Evolutionary conservation across 2,888 invertebrate species (phyloP).

Genomic region (Eristalis intricaria): DNA sequence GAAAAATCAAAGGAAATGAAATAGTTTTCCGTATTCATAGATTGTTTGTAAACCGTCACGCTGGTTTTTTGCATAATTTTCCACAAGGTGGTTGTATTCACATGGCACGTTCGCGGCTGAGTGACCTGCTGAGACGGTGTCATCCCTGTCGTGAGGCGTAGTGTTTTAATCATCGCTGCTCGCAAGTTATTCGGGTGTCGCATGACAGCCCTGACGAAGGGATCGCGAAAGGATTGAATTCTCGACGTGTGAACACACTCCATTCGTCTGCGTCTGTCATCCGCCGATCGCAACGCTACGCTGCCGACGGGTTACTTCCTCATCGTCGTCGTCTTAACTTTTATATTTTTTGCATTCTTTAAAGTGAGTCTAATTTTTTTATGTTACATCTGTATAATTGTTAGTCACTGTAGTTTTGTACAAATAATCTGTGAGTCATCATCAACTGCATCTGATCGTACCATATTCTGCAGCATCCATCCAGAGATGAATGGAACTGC

Average conservation of each 20-base stretch:
- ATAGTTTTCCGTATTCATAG: too few relatives aligned
- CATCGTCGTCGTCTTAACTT: constrained; percentile 16
- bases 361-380: too few relatives aligned
- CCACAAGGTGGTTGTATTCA: constrained; percentile 30
- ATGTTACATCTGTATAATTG: too few relatives aligned
- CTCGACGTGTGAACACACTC: neutral
- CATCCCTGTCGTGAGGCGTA: constrained; percentile 14
- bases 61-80: too few relatives aligned
- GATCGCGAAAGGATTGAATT: constrained; percentile 13
- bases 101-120: constrained; percentile 1
- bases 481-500: too few relatives aligned
- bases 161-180: constrained; percentile 33
- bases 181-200: constrained; percentile 23
- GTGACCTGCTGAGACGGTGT: constrained; percentile 43
- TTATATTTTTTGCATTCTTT: too few relatives aligned
- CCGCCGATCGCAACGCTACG: neutral
- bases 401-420: too few relatives aligned
- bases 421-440: too few relatives aligned
- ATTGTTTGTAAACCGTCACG: too few relatives aligned
- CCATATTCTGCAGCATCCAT: too few relatives aligned
- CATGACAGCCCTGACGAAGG: constrained; percentile 8
- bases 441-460: too few relatives aligned
- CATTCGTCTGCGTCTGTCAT: neutral
- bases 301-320: neutral
- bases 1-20: too few relatives aligned